Evolutionary conservation across 2,113 vertebrate genomes (phyloP).

Genomic region (Lampris incognitus): DNA sequence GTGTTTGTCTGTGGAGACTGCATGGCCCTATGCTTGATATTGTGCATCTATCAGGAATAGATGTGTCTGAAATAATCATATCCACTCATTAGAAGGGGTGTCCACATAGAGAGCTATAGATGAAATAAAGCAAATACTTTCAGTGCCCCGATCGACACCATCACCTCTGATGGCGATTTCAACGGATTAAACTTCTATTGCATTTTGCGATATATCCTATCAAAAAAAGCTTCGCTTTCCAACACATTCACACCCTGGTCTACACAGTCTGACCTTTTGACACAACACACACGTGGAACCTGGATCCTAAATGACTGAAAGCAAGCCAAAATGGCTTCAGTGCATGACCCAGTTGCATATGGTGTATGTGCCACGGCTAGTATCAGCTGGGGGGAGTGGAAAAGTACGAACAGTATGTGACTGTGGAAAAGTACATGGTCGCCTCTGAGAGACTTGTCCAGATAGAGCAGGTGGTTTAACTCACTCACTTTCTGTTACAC

Average conservation of each 20-base stretch:
- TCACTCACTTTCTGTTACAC: neutral
- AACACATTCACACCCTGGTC: neutral
- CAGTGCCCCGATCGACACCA: too few species aligned
- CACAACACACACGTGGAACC: neutral
- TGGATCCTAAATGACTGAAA: neutral
- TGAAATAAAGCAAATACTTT: too few species aligned
- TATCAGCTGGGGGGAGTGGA: neutral
- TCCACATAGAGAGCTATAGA: too few species aligned
- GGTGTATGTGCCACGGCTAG: neutral
- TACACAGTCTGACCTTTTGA: neutral
- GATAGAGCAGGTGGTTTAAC: slow-evolving; percentile 12
- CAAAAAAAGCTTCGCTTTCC: neutral
- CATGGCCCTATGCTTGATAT: too few species aligned
- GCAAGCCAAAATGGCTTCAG: neutral
- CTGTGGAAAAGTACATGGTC: slow-evolving; percentile 43
- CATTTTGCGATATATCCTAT: neutral
- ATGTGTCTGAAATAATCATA: too few species aligned
- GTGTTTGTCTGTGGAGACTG: too few species aligned
- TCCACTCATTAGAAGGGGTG: too few species aligned
- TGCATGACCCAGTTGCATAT: neutral
- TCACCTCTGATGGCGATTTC: too few species aligned
- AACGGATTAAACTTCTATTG: too few species aligned
- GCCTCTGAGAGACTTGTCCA: slow-evolving; percentile 9
- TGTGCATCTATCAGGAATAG: too few species aligned
- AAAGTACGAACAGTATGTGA: slow-evolving; percentile 10